These are phyloP conservation scores for Sorex maritimensis DNA, from an alignment of 2,797 vertebrate genomes.

Conservation along the genomic window DNA sequence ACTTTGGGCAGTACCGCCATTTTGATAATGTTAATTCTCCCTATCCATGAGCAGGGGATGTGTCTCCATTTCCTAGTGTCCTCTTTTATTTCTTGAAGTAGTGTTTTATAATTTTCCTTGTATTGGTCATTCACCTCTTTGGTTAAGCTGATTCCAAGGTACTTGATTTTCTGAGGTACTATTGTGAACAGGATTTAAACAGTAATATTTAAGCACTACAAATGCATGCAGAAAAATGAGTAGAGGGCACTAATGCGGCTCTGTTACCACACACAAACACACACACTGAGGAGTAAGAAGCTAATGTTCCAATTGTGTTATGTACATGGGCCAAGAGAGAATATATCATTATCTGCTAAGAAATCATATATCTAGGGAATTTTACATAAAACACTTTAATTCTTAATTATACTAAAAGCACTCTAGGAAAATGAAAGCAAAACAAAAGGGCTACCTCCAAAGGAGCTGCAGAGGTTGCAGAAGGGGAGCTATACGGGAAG, in stretches of 20 bases:
- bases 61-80: too few relatives aligned
- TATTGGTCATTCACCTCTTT: too few relatives aligned
- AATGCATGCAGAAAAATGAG: background rate
- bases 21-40: too few relatives aligned
- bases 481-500: constrained; percentile 48
- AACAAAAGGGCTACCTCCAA: constrained; percentile 43
- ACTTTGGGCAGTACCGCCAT: too few relatives aligned
- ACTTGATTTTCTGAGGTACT: too few relatives aligned
- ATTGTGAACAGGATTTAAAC: background rate
- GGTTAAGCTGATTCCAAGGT: too few relatives aligned
- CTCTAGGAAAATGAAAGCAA: constrained; percentile 41
- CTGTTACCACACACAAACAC: too few relatives aligned
- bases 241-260: too few relatives aligned
- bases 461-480: background rate
- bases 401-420: constrained; percentile 53
- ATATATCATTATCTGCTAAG: constrained; percentile 24
- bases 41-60: too few relatives aligned
- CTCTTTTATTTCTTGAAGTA: too few relatives aligned
- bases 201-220: constrained; percentile 26
- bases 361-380: constrained; percentile 48
- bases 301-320: background rate
- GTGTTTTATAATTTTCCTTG: too few relatives aligned
- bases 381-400: constrained; percentile 1
- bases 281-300: background rate
- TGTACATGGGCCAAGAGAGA: background rate